A percentile compares a stretch with the other conserved stretches of the same genome.
These are phyloP conservation scores for Capromys pilorides DNA, from an alignment of 2,797 vertebrate genomes.

Conservation along the genomic window DNA sequence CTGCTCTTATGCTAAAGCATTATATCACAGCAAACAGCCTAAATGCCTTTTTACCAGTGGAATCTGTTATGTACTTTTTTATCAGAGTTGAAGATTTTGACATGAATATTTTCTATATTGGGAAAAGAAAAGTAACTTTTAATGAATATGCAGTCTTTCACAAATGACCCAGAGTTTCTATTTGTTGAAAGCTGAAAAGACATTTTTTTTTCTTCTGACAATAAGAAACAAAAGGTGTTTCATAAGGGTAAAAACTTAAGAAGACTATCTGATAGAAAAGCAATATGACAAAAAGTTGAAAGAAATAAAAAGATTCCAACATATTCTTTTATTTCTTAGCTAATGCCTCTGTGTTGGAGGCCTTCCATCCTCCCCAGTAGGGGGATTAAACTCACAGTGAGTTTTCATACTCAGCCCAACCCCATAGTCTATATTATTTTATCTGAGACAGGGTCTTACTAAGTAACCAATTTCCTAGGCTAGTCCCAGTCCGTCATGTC, in stretches of 20 bases:
- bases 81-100: not conserved
- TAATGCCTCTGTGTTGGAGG: not conserved
- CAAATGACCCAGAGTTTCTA: not conserved
- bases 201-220: not conserved
- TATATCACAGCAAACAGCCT: not conserved
- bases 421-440: not conserved
- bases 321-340: not conserved
- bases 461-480: not conserved
- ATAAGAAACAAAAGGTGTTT: not conserved
- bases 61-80: not conserved
- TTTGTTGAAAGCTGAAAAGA: not conserved
- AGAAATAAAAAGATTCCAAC: not conserved
- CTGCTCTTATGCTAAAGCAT: not conserved
- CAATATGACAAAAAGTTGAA: not conserved
- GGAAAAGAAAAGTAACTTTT: not conserved
- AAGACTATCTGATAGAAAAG: not conserved
- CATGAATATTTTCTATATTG: not conserved
- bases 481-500: too few relatives aligned
- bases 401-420: not conserved
- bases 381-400: not conserved
- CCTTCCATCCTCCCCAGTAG: not conserved
- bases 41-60: not conserved
- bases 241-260: not conserved
- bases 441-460: not conserved
- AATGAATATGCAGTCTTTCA: not conserved